Conservation (phyloP, 2,888 invertebrate species). For the Litoditis marina region DNA sequence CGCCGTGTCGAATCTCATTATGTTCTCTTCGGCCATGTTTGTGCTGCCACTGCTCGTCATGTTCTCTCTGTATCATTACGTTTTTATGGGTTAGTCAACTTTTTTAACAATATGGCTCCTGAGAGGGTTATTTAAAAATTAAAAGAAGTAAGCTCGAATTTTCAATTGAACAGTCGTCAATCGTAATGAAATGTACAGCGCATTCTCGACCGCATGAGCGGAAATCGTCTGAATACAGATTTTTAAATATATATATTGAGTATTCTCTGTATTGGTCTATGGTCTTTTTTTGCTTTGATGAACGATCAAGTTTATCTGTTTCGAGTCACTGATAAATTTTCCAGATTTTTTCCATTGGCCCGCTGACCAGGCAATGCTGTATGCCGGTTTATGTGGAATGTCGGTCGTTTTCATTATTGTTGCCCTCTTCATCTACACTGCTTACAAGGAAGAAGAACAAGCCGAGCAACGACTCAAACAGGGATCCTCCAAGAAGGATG, state of each 20-base stretch:
- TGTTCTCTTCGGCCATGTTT: conserved; percentile 52
- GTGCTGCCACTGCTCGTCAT: conserved; percentile 47
- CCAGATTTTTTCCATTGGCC: conserved; percentile 45
- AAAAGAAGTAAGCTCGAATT: not conserved
- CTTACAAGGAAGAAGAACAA: conserved; percentile 50
- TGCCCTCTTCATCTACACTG: conserved; percentile 44
- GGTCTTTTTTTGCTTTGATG: no score
- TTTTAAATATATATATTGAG: no score
- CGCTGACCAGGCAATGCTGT: conserved; percentile 44
- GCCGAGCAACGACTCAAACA: conserved; percentile 25
- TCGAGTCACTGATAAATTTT: conserved; percentile 7
- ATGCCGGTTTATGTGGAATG: conserved; percentile 44
- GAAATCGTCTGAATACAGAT: no score
- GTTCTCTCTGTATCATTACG: conserved; percentile 47
- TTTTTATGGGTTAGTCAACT: conserved; percentile 44
- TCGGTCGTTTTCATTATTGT: conserved; percentile 41
- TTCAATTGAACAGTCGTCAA: not conserved
- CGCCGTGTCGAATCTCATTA: conserved; percentile 42
- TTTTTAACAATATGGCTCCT: conserved; percentile 1
- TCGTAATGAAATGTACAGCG: not conserved
- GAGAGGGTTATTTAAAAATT: not conserved
- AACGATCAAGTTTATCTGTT: no score
- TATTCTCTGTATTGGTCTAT: no score
- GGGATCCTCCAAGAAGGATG: conserved; percentile 12
- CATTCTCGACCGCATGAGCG: no score